These are phyloP conservation scores for Rhea pennata DNA, from an alignment of 2,113 vertebrate genomes.

Conservation along the genomic window DNA sequence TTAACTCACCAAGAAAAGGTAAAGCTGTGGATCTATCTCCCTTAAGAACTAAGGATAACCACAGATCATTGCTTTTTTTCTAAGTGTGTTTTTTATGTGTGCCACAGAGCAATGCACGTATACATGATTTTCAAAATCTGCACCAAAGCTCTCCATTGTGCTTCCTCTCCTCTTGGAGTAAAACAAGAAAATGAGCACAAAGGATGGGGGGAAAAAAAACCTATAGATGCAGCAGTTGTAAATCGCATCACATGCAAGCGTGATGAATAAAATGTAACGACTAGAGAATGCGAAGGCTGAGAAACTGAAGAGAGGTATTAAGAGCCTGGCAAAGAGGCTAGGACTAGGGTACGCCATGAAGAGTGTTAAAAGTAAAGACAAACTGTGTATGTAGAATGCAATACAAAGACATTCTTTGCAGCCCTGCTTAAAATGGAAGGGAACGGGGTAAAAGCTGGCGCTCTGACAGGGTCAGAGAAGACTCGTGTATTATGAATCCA, in stretches of 20 bases:
- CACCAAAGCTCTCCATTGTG: neutral
- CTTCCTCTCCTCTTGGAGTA: neutral
- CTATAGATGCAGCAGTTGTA: rapidly evolving
- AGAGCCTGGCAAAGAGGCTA: neutral
- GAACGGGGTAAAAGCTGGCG: neutral
- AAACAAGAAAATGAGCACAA: neutral
- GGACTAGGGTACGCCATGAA: neutral
- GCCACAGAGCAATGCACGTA: neutral
- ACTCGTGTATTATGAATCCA: neutral
- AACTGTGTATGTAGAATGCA: neutral
- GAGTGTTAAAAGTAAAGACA: neutral
- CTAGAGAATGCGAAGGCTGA: neutral
- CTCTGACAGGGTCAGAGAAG: neutral
- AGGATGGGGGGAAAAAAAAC: neutral
- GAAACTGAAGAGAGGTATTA: neutral
- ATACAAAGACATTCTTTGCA: neutral
- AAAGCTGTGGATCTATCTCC: neutral
- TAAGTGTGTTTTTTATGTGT: neutral
- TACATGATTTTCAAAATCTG: neutral
- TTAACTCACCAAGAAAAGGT: neutral
- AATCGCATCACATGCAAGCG: neutral
- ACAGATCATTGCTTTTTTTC: neutral
- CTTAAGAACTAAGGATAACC: neutral
- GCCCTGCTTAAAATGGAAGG: neutral
- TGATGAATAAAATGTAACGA: neutral